Percentiles rank a stretch among this genome's conserved stretches.
Evolutionary conservation across 2,797 vertebrate genomes (phyloP).

Genomic region (Fistularia commersonii): DNA sequence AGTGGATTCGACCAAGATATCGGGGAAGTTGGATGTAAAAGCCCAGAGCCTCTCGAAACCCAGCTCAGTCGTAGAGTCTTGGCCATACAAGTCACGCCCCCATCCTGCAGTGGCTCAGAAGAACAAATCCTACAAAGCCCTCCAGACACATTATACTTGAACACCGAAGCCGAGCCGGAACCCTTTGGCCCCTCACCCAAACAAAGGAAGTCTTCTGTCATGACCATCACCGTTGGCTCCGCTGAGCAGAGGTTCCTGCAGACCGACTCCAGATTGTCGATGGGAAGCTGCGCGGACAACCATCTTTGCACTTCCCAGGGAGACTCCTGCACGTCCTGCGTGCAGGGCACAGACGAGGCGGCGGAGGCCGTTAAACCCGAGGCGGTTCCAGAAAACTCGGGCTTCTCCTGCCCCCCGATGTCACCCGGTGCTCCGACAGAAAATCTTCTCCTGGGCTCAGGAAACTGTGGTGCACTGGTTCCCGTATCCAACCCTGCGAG

Average conservation of each 20-base stretch:
- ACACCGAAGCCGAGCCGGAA: constrained; percentile 7
- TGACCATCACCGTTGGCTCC: constrained; percentile 53
- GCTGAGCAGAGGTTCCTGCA: constrained; percentile 63
- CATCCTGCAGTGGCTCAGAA: constrained; percentile 52
- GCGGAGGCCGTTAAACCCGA: constrained; percentile 14
- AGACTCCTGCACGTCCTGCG: constrained; percentile 36
- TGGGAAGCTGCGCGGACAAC: constrained; percentile 26
- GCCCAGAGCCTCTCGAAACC: constrained; percentile 14
- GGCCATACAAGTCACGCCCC: constrained; percentile 50
- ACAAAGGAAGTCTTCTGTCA: constrained; percentile 54
- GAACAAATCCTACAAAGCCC: constrained; percentile 45
- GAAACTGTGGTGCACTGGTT: too few relatives aligned
- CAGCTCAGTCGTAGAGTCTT: constrained; percentile 25
- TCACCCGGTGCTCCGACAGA: not conserved
- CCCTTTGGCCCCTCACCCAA: constrained; percentile 15
- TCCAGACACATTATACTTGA: constrained; percentile 7
- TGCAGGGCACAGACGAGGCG: constrained; percentile 27
- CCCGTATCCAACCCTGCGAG: not conserved
- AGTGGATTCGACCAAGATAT: constrained; percentile 66
- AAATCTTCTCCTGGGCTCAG: too few relatives aligned
- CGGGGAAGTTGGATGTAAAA: constrained; percentile 37
- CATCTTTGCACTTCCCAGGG: constrained; percentile 23
- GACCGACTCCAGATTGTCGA: constrained; percentile 23
- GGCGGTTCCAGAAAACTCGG: constrained; percentile 10
- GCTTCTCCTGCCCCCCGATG: constrained; percentile 13